These are phyloP conservation scores for Cydia fagiglandana DNA, from an alignment of 1,140 invertebrate species.

Conservation along the genomic window DNA sequence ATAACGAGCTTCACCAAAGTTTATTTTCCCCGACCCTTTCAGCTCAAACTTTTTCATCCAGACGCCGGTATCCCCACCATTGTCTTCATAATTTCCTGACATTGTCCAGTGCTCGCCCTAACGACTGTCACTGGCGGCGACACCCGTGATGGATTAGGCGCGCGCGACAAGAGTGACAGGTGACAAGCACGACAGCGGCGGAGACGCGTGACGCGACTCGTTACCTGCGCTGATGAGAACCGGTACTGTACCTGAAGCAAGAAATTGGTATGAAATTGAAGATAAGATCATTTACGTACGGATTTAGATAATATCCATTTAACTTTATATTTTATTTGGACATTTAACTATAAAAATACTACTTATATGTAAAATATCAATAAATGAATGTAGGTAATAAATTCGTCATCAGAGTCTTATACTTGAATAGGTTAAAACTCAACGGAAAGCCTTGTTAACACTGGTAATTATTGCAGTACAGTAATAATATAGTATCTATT, in stretches of 20 bases:
- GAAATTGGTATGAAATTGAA: neutral
- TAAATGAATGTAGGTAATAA: neutral
- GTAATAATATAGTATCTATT: neutral
- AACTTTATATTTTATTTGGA: neutral
- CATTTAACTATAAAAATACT: neutral
- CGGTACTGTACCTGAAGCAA: constrained; percentile 26
- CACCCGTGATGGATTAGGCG: constrained; percentile 26
- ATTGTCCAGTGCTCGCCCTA: constrained; percentile 20
- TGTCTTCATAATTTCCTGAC: constrained; percentile 31
- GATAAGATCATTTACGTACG: neutral
- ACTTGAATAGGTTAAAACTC: neutral
- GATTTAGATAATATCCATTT: neutral
- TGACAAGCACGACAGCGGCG: constrained; percentile 18
- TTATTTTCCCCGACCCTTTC: constrained; percentile 12
- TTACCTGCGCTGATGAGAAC: constrained; percentile 24
- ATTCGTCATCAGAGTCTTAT: neutral
- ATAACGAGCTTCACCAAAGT: neutral
- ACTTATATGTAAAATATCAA: neutral
- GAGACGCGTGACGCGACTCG: constrained; percentile 12
- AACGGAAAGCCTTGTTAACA: constrained; percentile 1
- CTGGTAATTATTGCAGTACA: neutral
- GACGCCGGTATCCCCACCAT: constrained; percentile 14
- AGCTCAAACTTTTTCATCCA: neutral
- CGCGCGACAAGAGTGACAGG: constrained; percentile 16
- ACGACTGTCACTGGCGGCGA: constrained; percentile 19